Conservation (phyloP, 2,113 vertebrate genomes). For the Ctenomys sociabilis region DNA sequence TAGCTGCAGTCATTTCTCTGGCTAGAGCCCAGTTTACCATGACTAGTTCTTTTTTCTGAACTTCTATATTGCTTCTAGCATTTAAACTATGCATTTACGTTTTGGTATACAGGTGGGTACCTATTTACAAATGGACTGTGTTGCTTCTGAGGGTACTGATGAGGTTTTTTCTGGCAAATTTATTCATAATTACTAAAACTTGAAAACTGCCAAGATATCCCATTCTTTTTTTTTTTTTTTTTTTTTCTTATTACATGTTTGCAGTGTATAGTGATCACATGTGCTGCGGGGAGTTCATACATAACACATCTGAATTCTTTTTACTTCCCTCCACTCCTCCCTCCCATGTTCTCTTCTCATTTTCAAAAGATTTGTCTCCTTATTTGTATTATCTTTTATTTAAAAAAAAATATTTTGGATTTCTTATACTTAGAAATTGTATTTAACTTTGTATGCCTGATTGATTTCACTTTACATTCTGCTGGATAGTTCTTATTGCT, state of each 20-base stretch:
- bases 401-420: background rate
- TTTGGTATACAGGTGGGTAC: background rate
- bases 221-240: no score
- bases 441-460: background rate
- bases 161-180: background rate
- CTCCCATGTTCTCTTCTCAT: background rate
- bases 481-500: background rate
- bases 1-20: background rate
- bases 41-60: background rate
- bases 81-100: background rate
- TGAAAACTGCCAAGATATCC: no score
- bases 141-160: background rate
- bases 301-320: background rate
- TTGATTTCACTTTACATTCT: background rate
- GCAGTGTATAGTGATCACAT: background rate
- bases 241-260: background rate
- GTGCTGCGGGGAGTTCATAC: background rate
- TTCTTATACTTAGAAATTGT: background rate
- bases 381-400: background rate
- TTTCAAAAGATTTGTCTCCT: background rate
- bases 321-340: background rate
- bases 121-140: no score
- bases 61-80: background rate
- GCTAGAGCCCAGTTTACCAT: background rate
- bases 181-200: background rate